These are phyloP conservation scores for Dasypus novemcinctus DNA, from an alignment of 2,113 vertebrate species.

Conservation along the genomic window DNA sequence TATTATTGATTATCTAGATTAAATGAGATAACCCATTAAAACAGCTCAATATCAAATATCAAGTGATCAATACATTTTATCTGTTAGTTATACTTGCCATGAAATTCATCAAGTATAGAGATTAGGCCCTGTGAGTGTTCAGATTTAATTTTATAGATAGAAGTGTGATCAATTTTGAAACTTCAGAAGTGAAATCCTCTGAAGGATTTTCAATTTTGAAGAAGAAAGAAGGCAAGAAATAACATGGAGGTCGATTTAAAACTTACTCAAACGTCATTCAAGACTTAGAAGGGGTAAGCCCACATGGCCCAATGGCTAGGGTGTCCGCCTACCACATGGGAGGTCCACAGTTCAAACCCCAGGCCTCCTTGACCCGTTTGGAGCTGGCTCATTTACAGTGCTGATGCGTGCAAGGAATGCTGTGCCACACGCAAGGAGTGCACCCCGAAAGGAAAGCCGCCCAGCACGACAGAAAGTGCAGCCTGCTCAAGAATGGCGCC, in stretches of 20 bases:
- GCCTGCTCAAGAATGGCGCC: too few relatives aligned
- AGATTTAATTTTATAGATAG: not conserved
- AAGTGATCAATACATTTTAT: not conserved
- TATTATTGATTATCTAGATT: not conserved
- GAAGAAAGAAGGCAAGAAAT: not conserved
- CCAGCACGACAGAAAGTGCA: too few relatives aligned
- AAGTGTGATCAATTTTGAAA: not conserved
- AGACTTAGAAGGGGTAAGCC: not conserved
- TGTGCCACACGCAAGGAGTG: too few relatives aligned
- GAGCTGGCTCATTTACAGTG: too few relatives aligned
- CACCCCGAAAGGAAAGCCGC: too few relatives aligned
- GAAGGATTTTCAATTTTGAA: constrained; percentile 1
- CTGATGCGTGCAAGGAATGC: too few relatives aligned
- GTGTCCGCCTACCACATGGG: too few relatives aligned
- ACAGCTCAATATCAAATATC: not conserved
- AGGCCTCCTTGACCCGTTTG: too few relatives aligned
- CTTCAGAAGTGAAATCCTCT: not conserved
- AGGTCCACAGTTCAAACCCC: too few relatives aligned
- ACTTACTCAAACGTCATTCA: not conserved
- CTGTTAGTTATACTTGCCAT: not conserved
- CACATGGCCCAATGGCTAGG: too few relatives aligned
- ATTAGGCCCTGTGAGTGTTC: not conserved
- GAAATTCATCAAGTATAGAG: not conserved
- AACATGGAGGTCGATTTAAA: not conserved
- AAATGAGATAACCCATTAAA: not conserved